phyloP scores from a whole-genome alignment of 2,888 invertebrate genomes.

The Drosophila robusta region DNA sequence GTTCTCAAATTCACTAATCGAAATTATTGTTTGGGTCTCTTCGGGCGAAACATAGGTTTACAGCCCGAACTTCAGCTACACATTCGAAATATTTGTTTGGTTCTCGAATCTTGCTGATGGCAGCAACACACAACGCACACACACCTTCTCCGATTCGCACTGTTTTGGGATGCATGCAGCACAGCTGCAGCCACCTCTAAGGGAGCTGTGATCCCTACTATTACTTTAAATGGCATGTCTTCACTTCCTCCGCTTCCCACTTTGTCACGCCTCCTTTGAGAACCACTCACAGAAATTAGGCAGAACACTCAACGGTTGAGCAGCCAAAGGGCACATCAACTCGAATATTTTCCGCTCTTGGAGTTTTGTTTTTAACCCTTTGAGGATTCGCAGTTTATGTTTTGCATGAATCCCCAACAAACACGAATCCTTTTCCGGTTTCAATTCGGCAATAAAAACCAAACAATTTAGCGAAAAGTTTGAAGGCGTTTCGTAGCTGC shows the following conservation, averaged over 20 bases:
- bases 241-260: neutral
- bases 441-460: conserved; percentile 44
- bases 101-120: conserved; percentile 30
- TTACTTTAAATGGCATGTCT: conserved; percentile 6
- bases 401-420: conserved; percentile 24
- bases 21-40: conserved; percentile 63
- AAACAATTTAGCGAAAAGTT: conserved; percentile 51
- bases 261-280: conserved; percentile 8
- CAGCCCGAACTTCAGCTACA: neutral
- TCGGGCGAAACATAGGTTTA: conserved; percentile 22
- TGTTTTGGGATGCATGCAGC: neutral
- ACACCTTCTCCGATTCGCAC: conserved; percentile 1
- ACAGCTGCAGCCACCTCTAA: conserved; percentile 1
- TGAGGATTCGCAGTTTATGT: conserved; percentile 28
- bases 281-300: conserved; percentile 24
- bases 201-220: neutral
- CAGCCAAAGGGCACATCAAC: conserved; percentile 54
- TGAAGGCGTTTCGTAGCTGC: conserved; percentile 55
- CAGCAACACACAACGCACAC: conserved; percentile 18
- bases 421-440: conserved; percentile 55
- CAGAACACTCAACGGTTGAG: conserved; percentile 41
- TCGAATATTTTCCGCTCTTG: conserved; percentile 44
- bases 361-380: conserved; percentile 39
- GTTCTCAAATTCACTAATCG: conserved; percentile 51
- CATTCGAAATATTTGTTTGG: conserved; percentile 36